phyloP scores from a whole-genome alignment of 2,888 invertebrate species.

The Diloba caeruleocephala region DNA sequence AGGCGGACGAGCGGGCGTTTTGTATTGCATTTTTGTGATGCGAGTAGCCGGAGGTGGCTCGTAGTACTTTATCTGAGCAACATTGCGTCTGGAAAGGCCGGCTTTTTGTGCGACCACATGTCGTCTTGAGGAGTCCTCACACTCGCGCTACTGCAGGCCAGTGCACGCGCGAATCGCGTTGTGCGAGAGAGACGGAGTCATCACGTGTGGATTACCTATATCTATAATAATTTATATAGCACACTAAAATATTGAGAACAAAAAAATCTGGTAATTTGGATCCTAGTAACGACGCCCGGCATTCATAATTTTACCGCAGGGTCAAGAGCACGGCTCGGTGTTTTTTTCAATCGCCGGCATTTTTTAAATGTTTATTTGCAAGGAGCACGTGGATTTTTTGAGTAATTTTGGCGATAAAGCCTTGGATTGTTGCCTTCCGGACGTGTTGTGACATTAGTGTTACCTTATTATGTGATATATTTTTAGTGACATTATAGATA shows the following conservation, averaged over 20 bases:
- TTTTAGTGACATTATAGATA: constrained; percentile 85
- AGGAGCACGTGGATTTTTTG: constrained; percentile 83
- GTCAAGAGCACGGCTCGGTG: constrained; percentile 84
- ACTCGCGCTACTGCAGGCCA: constrained; percentile 71
- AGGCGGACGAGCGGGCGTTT: constrained; percentile 86
- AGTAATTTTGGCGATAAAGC: constrained; percentile 81
- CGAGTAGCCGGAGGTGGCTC: constrained; percentile 68
- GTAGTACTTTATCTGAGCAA: constrained; percentile 62
- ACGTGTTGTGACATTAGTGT: constrained; percentile 88
- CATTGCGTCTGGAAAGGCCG: constrained; percentile 71
- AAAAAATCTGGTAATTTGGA: constrained; percentile 87
- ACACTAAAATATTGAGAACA: constrained; percentile 87
- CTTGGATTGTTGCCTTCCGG: constrained; percentile 86
- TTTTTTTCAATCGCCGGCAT: constrained; percentile 77
- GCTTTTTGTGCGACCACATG: constrained; percentile 83
- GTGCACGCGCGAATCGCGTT: constrained; percentile 80
- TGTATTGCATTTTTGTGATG: constrained; percentile 84
- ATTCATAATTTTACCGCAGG: constrained; percentile 88
- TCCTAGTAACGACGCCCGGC: constrained; percentile 86
- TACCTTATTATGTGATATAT: constrained; percentile 87
- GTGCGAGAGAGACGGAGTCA: constrained; percentile 79
- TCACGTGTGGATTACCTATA: constrained; percentile 85
- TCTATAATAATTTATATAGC: constrained; percentile 80
- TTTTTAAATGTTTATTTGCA: constrained; percentile 85
- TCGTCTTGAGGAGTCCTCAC: constrained; percentile 67